These are phyloP conservation scores for Adelphocoris suturalis DNA, from an alignment of 2,888 invertebrate genomes.

Conservation along the genomic window DNA sequence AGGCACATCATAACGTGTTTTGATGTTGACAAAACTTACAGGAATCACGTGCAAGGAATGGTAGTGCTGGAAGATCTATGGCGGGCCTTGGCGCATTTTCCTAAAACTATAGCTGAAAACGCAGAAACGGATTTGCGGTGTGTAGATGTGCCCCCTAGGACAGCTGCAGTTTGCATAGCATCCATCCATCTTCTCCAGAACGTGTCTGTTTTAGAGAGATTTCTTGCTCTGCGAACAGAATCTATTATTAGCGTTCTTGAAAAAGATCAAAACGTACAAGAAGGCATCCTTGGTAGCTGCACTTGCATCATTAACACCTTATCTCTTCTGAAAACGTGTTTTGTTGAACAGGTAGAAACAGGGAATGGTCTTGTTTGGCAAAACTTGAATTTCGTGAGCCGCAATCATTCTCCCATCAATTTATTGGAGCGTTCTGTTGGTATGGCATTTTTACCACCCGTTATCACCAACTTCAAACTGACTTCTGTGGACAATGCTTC, in stretches of 20 bases:
- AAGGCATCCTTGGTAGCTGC: slow-evolving; percentile 84
- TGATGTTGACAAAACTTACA: slow-evolving; percentile 70
- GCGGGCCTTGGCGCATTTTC: slow-evolving; percentile 86
- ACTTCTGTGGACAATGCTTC: not conserved
- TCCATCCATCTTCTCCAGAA: slow-evolving; percentile 74
- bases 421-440: slow-evolving; percentile 43
- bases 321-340: slow-evolving; percentile 87
- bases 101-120: slow-evolving; percentile 84
- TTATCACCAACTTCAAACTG: slow-evolving; percentile 59
- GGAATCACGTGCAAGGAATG: slow-evolving; percentile 64
- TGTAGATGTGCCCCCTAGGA: slow-evolving; percentile 82
- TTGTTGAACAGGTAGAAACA: slow-evolving; percentile 80
- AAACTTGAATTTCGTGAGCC: slow-evolving; percentile 46
- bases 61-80: slow-evolving; percentile 86
- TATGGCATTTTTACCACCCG: slow-evolving; percentile 52
- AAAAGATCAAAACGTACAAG: slow-evolving; percentile 79
- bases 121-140: slow-evolving; percentile 84
- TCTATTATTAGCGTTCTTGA: slow-evolving; percentile 80
- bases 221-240: slow-evolving; percentile 85
- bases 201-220: slow-evolving; percentile 82
- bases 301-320: slow-evolving; percentile 88
- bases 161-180: slow-evolving; percentile 68
- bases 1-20: slow-evolving; percentile 83
- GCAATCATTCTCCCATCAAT: slow-evolving; percentile 45
- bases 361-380: slow-evolving; percentile 68